Evolutionary conservation across 2,113 vertebrate species (phyloP).

Genomic region (Caretta caretta): DNA sequence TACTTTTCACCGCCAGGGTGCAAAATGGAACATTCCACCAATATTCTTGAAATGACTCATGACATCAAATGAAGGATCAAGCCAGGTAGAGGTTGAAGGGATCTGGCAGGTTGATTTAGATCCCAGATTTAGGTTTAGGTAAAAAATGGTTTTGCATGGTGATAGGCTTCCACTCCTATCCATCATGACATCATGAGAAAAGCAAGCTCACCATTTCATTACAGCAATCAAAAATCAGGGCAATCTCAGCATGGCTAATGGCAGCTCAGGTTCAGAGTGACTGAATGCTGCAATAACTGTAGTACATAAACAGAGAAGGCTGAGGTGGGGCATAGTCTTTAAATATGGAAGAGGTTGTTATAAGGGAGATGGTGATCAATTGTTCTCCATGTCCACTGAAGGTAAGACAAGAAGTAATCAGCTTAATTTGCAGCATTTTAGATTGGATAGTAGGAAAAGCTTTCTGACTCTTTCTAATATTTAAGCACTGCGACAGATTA

Average conservation of each 20-base stretch:
- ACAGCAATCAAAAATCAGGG: background rate
- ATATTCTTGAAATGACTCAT: background rate
- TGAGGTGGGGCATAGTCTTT: background rate
- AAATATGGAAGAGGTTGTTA: background rate
- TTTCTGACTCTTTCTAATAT: background rate
- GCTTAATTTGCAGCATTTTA: background rate
- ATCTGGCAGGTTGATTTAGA: background rate
- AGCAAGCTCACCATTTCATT: background rate
- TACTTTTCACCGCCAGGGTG: background rate
- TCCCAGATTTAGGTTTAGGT: background rate
- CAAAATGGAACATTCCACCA: background rate
- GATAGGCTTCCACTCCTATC: background rate
- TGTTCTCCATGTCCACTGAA: background rate
- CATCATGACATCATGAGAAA: background rate
- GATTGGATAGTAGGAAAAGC: background rate
- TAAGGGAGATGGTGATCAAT: background rate
- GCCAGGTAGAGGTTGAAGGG: background rate
- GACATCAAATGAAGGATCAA: background rate
- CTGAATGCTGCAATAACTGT: background rate
- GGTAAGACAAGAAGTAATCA: background rate
- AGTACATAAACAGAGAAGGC: background rate
- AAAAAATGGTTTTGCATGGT: background rate
- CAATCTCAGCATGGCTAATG: background rate
- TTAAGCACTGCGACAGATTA: background rate
- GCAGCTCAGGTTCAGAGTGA: background rate